These are phyloP conservation scores for Digitonthophagus gazella DNA, from an alignment of 2,888 invertebrate genomes.

Conservation along the genomic window DNA sequence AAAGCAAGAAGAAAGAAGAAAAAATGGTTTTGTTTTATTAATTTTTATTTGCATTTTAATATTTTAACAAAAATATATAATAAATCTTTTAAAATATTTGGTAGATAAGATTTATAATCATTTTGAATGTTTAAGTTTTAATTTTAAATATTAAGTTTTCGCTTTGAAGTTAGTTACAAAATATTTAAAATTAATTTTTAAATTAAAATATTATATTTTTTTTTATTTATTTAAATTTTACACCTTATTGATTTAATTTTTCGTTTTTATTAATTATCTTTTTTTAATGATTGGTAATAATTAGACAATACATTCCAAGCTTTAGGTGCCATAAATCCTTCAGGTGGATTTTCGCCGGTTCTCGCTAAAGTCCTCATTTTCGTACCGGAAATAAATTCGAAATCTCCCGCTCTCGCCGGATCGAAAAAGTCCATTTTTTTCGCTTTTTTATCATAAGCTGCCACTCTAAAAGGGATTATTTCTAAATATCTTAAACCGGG, in stretches of 20 bases:
- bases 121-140: no score
- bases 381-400: slow-evolving; percentile 93
- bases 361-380: slow-evolving; percentile 85
- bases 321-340: slow-evolving; percentile 92
- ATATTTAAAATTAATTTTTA: neutral
- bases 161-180: neutral
- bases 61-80: no score
- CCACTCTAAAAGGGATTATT: slow-evolving; percentile 97
- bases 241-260: neutral
- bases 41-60: no score
- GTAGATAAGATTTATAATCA: no score
- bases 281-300: slow-evolving; percentile 70
- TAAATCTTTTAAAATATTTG: no score
- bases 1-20: neutral
- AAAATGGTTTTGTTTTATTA: neutral
- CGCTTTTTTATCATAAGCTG: slow-evolving; percentile 86
- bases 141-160: no score
- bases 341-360: slow-evolving; percentile 82
- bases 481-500: slow-evolving; percentile 87
- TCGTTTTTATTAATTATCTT: slow-evolving; percentile 35
- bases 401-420: slow-evolving; percentile 81
- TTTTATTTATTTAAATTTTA: neutral
- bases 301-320: slow-evolving; percentile 88
- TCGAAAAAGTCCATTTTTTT: slow-evolving; percentile 92
- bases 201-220: no score